Evolutionary conservation across 1,140 invertebrate species (phyloP), one percentile per base, ranked within the genome.

Genomic region (Diorhabda elongata): DNA sequence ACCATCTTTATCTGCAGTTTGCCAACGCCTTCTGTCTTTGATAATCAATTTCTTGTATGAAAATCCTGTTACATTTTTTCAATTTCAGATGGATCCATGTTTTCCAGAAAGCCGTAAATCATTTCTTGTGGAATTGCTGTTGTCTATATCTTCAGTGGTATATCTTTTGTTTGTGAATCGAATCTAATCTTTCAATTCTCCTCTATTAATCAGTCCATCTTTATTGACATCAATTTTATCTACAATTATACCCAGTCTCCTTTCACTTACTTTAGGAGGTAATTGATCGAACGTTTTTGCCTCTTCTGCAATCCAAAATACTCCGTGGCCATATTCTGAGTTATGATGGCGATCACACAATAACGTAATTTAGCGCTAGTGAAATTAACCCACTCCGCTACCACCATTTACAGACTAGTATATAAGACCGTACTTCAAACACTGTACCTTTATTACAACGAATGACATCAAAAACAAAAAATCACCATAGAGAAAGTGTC

Each of bases 261-360:
- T 86, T 79, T 92, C 92, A 82, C 96, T 98, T 81, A 99, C 97
- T 83, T 99, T 96, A 3, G 96, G 97, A 5, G 91, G 87, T 8
- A 99, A 83, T 75, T 97, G 89, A 80, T 98, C 95, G 83, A 98
- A 99, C 11, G 92, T 91, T 80, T 96, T 94, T 0, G 97, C 94
- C 73, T 96, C 94, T 77, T 97, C 93, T 77, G 97, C 93, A 0
- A 97, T 97, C 3, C 99, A 83, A 80, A 99, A 99, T 3, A 96
- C 95, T 80, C 99, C 97, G 81, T 99, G 97, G 78, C 99, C 98
- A 82, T 95, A 99, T 64, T 96, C 92, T 61, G 89, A 82, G 82
- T 99, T 98, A 77, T 99, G 97, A 74, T 98, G 93, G 41, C 89
- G 88, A 26, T 26, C 26, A 26, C 26, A 1, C 0, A 26, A 26